Base-by-base conservation (phyloP, 2,797 vertebrate genomes). In the Cephalopachus bancanus region DNA sequence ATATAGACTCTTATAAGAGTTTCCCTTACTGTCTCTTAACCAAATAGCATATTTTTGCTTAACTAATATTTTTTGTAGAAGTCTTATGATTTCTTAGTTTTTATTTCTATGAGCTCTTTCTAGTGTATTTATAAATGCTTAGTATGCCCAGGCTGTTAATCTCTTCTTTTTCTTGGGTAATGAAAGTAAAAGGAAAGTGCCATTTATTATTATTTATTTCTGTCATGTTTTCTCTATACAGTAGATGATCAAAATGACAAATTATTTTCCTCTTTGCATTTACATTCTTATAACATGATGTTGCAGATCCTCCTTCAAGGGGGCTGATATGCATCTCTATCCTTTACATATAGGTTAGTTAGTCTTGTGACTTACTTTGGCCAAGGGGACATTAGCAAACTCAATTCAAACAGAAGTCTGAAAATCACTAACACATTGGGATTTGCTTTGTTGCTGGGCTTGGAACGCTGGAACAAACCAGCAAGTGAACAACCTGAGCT, bases 1-100 rank as follows among this genome's bases (percentile, higher is more conserved):
- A 2, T n/a, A 72, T 14, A 88, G 65, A 67, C 74, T 33, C 69
- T 78, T 89, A 20, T 11, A 59, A 65, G 22, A 51, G 9, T 2
- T 74, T 19, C 22, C 74, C 12, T 83, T 90, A 59, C 26, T 33
- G 10, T 96, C 79, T 83, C 64, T 84, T 84, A 80, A 26, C 51
- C 28, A 92, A 79, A 74, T 74, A n/a, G 83, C 16, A 59, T 92
- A 79, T 78, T 89, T 94, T 88, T 69, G 30, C 20, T 64, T 22
- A 24, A 72, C 5, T 44, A 62, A 37, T 55, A 17, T 51, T 88
- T 91, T 92, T 83, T 37, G 79, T 26, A 94, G 62, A 28, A 71
- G 17, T 55, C 53, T 33, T 75, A 9, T 81, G 78, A 71, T 72
- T 93, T n/a, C 28, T 83, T 92, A 81, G 19, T 12, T 78, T 86